Conservation (phyloP, 2,113 vertebrate species). For the Scartelaos histophorus region DNA sequence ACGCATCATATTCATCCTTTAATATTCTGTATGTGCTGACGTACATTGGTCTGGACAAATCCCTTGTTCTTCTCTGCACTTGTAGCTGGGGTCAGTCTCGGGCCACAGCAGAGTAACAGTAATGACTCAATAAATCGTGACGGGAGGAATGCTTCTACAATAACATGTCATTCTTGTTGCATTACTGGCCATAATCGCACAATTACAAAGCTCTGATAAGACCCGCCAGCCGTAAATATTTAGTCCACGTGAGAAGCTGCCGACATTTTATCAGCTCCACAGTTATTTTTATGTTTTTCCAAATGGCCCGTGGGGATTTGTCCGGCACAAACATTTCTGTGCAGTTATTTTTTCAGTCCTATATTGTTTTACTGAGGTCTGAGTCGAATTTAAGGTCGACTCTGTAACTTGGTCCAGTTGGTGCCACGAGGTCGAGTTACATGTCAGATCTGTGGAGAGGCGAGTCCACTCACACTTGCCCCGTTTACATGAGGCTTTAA, state of each 20-base stretch:
- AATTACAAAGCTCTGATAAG: conserved; percentile 42
- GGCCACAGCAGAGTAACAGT: conserved; percentile 20
- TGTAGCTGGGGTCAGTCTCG: conserved; percentile 33
- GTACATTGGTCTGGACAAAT: background rate
- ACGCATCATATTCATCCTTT: no score
- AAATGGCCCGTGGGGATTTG: conserved; percentile 38
- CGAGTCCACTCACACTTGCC: no score
- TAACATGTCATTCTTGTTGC: conserved; percentile 56
- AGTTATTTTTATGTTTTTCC: conserved; percentile 28
- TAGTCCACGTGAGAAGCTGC: conserved; percentile 15
- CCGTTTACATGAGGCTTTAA: no score
- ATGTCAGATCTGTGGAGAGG: no score
- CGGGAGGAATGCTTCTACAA: conserved; percentile 27
- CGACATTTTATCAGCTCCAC: conserved; percentile 31
- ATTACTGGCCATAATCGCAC: conserved; percentile 49
- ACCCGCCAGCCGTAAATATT: conserved; percentile 43
- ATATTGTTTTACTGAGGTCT: conserved; percentile 52
- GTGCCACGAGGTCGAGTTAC: no score
- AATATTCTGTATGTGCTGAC: background rate
- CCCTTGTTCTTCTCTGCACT: background rate
- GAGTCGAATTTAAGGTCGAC: conserved; percentile 52
- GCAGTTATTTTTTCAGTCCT: conserved; percentile 31
- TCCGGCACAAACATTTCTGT: conserved; percentile 48
- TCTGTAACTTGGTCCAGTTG: no score
- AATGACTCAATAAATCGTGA: conserved; percentile 49